A percentile compares a stretch with the other conserved stretches of the same genome.
phyloP scores from a whole-genome alignment of 2,888 invertebrate genomes.

The Ligdia adustata region DNA sequence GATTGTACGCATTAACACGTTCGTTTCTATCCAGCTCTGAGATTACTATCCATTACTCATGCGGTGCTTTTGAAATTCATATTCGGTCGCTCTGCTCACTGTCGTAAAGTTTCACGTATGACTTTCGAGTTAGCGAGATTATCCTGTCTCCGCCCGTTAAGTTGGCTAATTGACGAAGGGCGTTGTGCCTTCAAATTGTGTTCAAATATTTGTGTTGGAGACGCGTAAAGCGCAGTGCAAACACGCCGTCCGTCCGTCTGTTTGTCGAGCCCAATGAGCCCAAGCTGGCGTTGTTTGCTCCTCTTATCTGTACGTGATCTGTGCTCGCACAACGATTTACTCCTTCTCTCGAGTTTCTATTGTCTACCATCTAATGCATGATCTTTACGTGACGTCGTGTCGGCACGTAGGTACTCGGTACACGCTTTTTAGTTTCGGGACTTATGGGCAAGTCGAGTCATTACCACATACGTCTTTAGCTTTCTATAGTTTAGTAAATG shows the following conservation, averaged over 20 bases:
- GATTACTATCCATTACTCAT: conserved; percentile 40
- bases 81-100: conserved; percentile 32
- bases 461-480: conserved; percentile 13
- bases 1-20: conserved; percentile 61
- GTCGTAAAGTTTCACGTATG: conserved; percentile 41
- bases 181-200: conserved; percentile 79
- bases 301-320: conserved; percentile 66
- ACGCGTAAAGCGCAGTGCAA: conserved; percentile 66
- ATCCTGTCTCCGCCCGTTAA: conserved; percentile 42
- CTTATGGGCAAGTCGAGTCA: conserved; percentile 21
- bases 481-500: neutral
- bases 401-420: conserved; percentile 51
- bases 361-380: conserved; percentile 50
- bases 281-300: conserved; percentile 52
- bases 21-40: conserved; percentile 48
- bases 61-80: conserved; percentile 52
- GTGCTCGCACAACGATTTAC: conserved; percentile 44
- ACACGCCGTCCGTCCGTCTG: conserved; percentile 58
- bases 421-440: conserved; percentile 34
- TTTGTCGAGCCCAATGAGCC: conserved; percentile 70
- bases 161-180: conserved; percentile 63
- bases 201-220: conserved; percentile 70
- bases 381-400: conserved; percentile 53
- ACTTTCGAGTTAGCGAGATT: conserved; percentile 45
- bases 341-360: conserved; percentile 49